Conservation (phyloP, 2,113 vertebrate genomes). For the western clawed frog (Xenopus tropicalis) region DNA sequence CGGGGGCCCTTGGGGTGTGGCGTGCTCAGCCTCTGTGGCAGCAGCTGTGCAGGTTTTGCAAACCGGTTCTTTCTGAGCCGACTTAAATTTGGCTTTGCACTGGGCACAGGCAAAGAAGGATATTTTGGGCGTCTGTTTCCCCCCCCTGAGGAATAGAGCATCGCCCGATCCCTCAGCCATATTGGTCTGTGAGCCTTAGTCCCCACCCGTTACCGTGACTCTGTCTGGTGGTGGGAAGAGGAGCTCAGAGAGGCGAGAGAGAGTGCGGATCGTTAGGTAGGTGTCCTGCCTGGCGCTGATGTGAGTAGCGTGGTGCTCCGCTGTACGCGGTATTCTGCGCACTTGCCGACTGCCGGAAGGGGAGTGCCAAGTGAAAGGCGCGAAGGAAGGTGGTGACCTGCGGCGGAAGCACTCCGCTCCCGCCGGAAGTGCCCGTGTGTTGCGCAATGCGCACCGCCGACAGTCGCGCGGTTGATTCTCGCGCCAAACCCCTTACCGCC, state of each 20-base stretch:
- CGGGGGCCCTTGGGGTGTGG: no score
- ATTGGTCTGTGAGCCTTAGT: no score
- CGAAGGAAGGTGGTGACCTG: background rate
- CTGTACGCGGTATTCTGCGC: background rate
- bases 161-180: no score
- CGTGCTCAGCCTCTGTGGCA: no score
- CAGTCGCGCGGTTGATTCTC: rapidly evolving
- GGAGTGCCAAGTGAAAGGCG: rapidly evolving
- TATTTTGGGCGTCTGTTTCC: no score
- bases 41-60: no score
- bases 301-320: background rate
- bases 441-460: background rate
- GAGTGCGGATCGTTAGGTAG: background rate
- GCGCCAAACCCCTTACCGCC: background rate
- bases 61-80: no score
- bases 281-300: background rate
- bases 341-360: background rate
- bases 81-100: no score
- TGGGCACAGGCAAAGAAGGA: no score
- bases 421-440: background rate
- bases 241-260: background rate
- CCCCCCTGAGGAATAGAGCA: no score
- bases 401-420: background rate
- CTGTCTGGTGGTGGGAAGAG: background rate
- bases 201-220: no score